phyloP scores from a whole-genome alignment of 2,113 vertebrate species.

The Nycticebus coucang region DNA sequence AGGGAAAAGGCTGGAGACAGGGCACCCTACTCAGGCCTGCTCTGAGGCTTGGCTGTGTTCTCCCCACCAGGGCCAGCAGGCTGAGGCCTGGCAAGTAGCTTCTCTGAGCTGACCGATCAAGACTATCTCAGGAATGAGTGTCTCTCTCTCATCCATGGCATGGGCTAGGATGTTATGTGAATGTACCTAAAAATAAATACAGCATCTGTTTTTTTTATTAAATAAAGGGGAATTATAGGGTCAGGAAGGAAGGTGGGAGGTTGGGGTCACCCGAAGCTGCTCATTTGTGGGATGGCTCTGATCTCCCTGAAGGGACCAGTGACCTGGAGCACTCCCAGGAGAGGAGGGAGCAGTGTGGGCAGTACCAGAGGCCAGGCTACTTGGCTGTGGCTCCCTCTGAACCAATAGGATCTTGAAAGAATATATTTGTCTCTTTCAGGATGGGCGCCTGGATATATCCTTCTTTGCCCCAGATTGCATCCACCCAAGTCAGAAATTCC shows the following conservation, averaged over 20 bases:
- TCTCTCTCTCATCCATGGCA: not conserved
- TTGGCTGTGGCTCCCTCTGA: not conserved
- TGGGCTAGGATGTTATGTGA: not conserved
- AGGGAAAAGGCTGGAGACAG: not conserved
- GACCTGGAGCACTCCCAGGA: not conserved
- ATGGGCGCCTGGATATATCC: slow-evolving; percentile 89
- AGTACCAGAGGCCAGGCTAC: not conserved
- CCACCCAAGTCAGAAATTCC: slow-evolving; percentile 92
- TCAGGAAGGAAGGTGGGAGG: not conserved
- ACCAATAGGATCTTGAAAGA: not conserved
- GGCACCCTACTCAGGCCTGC: not conserved
- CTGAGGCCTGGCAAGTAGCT: not conserved
- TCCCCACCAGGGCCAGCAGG: not conserved
- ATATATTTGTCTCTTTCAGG: slow-evolving; percentile 79
- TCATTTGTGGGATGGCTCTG: not conserved
- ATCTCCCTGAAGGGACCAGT: not conserved
- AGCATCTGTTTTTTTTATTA: not conserved
- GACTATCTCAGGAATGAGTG: not conserved
- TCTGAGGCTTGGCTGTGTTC: not conserved
- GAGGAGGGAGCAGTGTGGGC: not conserved
- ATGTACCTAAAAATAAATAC: not conserved
- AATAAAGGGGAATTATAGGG: not conserved
- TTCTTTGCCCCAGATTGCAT: slow-evolving; percentile 94
- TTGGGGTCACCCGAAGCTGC: not conserved
- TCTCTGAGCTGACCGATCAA: not conserved